These are phyloP conservation scores for Drosophila ercepeae DNA, from an alignment of 1,140 invertebrate species.

Conservation along the genomic window DNA sequence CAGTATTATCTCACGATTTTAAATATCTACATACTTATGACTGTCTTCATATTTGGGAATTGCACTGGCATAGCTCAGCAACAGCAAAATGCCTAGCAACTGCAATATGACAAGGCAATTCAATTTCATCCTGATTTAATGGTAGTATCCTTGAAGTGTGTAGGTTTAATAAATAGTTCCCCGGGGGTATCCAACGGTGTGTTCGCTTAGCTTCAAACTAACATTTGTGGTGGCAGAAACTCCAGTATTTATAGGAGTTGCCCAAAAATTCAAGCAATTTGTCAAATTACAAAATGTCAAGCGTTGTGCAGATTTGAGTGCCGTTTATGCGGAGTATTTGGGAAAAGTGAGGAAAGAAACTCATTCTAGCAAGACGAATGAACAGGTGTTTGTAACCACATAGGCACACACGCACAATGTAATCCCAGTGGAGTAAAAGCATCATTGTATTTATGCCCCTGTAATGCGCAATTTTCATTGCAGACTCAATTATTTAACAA, in stretches of 20 bases:
- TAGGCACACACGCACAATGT: slow-evolving; percentile 9
- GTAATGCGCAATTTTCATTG: slow-evolving; percentile 55
- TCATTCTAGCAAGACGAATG: slow-evolving; percentile 62
- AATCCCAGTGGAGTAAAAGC: slow-evolving; percentile 3
- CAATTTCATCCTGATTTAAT: slow-evolving; percentile 41
- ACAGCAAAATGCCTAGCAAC: slow-evolving; percentile 24
- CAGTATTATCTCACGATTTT: not conserved
- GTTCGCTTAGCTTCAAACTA: slow-evolving; percentile 47
- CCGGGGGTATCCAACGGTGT: not conserved
- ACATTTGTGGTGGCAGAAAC: slow-evolving; percentile 24
- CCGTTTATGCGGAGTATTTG: slow-evolving; percentile 41
- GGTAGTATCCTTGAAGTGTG: slow-evolving; percentile 20
- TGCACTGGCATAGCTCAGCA: slow-evolving; percentile 37
- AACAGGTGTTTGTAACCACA: slow-evolving; percentile 38
- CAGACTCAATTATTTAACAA: slow-evolving; percentile 73
- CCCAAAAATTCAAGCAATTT: slow-evolving; percentile 66
- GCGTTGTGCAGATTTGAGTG: slow-evolving; percentile 53
- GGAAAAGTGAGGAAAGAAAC: slow-evolving; percentile 51
- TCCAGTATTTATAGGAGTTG: slow-evolving; percentile 65
- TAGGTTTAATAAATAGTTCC: not conserved
- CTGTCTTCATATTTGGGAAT: slow-evolving; percentile 71
- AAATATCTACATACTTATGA: slow-evolving; percentile 53
- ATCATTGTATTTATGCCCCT: slow-evolving; percentile 27
- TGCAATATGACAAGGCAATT: slow-evolving; percentile 30
- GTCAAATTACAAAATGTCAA: slow-evolving; percentile 74